Evolutionary conservation across 92 coral and sea anemone species (phyloP).

Genomic region (Desmophyllum pertusum): DNA sequence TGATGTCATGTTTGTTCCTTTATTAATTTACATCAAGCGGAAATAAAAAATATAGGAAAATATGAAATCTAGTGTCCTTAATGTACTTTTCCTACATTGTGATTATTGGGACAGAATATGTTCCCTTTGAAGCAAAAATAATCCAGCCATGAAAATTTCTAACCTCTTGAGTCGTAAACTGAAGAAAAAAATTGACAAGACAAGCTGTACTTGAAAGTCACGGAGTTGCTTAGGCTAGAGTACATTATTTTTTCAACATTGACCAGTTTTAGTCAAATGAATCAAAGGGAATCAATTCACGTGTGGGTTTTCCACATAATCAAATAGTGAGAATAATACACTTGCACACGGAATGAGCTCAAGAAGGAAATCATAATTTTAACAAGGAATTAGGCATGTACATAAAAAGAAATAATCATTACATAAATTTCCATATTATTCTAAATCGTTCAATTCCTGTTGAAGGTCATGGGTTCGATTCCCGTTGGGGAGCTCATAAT

Average conservation of each 20-base stretch:
- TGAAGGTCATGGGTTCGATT: too few species aligned
- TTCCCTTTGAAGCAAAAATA: not conserved
- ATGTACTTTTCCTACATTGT: too few species aligned
- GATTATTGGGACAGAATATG: too few species aligned
- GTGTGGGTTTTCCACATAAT: not conserved
- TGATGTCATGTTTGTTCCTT: not conserved
- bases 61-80: too few species aligned
- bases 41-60: not conserved
- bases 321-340: not conserved
- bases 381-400: not conserved
- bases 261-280: not conserved
- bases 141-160: not conserved
- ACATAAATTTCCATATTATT: too few species aligned
- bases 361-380: not conserved
- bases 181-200: not conserved
- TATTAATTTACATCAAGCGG: not conserved
- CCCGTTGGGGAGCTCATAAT: too few species aligned
- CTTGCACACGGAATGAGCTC: not conserved
- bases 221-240: not conserved
- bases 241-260: not conserved
- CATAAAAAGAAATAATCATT: too few species aligned
- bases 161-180: too few species aligned
- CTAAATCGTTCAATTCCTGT: not conserved
- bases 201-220: not conserved
- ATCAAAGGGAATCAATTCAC: too few species aligned